These are phyloP conservation scores for Mastomys coucha DNA, from an alignment of 2,113 vertebrate genomes.

Conservation along the genomic window DNA sequence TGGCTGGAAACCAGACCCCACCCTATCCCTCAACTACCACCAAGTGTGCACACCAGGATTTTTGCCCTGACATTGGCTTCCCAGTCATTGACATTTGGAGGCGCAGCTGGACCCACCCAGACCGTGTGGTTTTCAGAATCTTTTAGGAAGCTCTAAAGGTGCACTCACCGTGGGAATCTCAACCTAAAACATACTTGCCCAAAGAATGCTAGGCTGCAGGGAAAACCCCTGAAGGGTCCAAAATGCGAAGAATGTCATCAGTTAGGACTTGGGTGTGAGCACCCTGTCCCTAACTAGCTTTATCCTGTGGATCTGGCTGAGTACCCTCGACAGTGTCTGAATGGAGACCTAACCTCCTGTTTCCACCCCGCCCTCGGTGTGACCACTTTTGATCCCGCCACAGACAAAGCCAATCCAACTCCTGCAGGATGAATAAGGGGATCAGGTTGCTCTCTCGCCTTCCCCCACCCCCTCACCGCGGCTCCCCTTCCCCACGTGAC, in stretches of 20 bases:
- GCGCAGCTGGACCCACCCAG: slow-evolving; percentile 20
- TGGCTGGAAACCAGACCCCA: slow-evolving; percentile 3
- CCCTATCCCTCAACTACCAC: neutral
- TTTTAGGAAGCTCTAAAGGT: neutral
- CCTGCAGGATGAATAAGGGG: slow-evolving; percentile 71
- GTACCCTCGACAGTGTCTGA: neutral
- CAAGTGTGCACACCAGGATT: neutral
- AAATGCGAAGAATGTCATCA: neutral
- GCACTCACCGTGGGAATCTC: neutral
- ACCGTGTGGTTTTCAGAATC: neutral
- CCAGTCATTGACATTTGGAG: slow-evolving; percentile 55
- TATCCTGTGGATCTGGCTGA: neutral
- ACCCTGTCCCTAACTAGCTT: too few relatives aligned
- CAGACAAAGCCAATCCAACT: slow-evolving; percentile 75
- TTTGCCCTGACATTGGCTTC: slow-evolving; percentile 48
- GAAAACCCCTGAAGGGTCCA: neutral
- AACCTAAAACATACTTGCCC: neutral
- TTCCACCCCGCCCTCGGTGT: neutral
- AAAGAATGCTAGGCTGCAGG: neutral
- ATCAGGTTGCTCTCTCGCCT: slow-evolving; percentile 88
- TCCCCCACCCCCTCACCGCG: slow-evolving; percentile 37
- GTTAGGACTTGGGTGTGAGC: neutral
- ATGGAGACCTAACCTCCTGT: neutral
- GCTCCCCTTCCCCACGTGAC: slow-evolving; percentile 86
- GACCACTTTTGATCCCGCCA: slow-evolving; percentile 55